Conservation (phyloP, 1,140 invertebrate genomes). For the Laodelphax striatellus region DNA sequence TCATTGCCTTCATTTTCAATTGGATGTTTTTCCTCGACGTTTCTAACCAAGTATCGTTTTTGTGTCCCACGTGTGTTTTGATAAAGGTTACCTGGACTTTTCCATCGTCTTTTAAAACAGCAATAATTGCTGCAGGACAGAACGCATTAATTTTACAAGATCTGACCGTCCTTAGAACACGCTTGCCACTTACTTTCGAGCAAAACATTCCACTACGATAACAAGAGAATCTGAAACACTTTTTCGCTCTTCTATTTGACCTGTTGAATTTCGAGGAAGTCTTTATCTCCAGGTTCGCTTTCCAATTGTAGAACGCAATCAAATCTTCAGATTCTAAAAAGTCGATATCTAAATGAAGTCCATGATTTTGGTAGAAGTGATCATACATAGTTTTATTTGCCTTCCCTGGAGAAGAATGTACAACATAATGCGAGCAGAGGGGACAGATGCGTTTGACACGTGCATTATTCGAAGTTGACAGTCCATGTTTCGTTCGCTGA, state of each 20-base stretch:
- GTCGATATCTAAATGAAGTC: too few species aligned
- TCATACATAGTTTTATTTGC: too few species aligned
- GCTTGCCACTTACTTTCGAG: background rate
- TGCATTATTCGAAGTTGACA: too few species aligned
- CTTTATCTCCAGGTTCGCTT: too few species aligned
- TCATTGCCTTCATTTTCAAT: background rate
- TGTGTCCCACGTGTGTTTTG: constrained; percentile 5
- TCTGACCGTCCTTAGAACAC: background rate
- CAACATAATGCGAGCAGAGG: too few species aligned
- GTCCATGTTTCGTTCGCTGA: too few species aligned
- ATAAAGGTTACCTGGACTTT: background rate
- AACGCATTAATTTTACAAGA: constrained; percentile 10
- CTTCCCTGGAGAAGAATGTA: too few species aligned
- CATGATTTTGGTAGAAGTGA: too few species aligned
- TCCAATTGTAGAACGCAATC: too few species aligned
- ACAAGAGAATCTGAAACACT: constrained; percentile 5
- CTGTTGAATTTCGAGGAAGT: constrained; percentile 4
- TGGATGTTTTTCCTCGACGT: background rate
- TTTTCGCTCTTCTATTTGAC: constrained; percentile 2
- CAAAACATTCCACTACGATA: constrained; percentile 7
- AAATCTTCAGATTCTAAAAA: too few species aligned
- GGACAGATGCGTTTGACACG: too few species aligned
- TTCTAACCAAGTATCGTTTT: background rate
- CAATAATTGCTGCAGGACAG: constrained; percentile 4
- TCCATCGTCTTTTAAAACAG: background rate